phyloP scores from a whole-genome alignment of 2,888 invertebrate genomes.

The Molanna angustata region DNA sequence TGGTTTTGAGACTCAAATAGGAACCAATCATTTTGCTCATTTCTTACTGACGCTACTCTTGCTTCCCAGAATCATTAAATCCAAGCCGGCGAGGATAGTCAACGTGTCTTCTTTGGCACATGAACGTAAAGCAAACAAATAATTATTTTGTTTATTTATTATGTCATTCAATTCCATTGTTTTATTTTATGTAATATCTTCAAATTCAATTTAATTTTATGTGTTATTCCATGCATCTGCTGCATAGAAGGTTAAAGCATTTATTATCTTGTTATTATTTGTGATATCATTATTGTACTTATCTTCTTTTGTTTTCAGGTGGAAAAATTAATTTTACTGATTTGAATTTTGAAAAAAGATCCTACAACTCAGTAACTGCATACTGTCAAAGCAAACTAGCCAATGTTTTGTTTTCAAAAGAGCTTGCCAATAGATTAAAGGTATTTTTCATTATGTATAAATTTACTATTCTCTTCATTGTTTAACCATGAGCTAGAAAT shows the following conservation, averaged over 20 bases:
- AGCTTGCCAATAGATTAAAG: conserved; percentile 40
- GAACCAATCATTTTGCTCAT: conserved; percentile 58
- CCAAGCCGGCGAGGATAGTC: conserved; percentile 52
- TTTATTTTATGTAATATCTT: background rate
- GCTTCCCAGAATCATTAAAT: conserved; percentile 50
- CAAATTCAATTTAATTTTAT: background rate
- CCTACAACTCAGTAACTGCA: conserved; percentile 46
- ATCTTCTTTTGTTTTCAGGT: conserved; percentile 36
- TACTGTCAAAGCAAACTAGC: conserved; percentile 42
- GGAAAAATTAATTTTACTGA: conserved; percentile 51
- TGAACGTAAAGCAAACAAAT: conserved; percentile 36
- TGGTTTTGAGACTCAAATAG: conserved; percentile 58
- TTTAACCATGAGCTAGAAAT: too few species aligned
- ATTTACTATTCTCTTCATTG: background rate
- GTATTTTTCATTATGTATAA: conserved; percentile 36
- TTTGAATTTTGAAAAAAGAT: conserved; percentile 51
- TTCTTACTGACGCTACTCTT: conserved; percentile 54
- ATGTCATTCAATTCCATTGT: background rate
- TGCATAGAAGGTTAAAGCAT: too few species aligned
- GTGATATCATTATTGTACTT: too few species aligned
- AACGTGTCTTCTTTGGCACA: conserved; percentile 54
- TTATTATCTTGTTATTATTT: too few species aligned
- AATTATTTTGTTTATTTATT: background rate
- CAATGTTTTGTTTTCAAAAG: conserved; percentile 41
- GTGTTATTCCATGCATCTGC: background rate